These are phyloP conservation scores for Pollimyrus isidori DNA, from an alignment of 2,113 vertebrate genomes.

Conservation along the genomic window DNA sequence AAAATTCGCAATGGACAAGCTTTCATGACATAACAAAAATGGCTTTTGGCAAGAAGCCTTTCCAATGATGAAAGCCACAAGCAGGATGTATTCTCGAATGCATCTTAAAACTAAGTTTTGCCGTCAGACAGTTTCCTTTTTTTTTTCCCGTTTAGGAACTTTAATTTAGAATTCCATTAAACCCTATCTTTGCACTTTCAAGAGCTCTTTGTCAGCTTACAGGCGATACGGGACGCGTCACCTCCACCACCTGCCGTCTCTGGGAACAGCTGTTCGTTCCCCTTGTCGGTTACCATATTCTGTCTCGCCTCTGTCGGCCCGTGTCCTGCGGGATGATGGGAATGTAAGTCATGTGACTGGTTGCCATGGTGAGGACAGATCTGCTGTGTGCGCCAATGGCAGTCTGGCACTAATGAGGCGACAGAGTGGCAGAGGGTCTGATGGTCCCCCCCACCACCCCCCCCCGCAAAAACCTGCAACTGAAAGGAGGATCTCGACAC, in stretches of 20 bases:
- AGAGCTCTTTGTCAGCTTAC: slow-evolving; percentile 9
- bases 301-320: slow-evolving; percentile 7
- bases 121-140: background rate
- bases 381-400: background rate
- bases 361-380: slow-evolving; percentile 17
- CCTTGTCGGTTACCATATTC: background rate
- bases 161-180: background rate
- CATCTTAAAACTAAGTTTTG: background rate
- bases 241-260: background rate
- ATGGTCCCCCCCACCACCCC: background rate
- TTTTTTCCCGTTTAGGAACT: background rate
- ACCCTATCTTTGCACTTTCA: background rate
- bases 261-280: slow-evolving; percentile 5
- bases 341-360: slow-evolving; percentile 4
- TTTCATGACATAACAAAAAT: slow-evolving; percentile 51
- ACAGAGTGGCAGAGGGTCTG: slow-evolving; percentile 7
- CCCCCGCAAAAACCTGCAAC: background rate
- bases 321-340: slow-evolving; percentile 9
- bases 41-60: slow-evolving; percentile 22
- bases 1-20: slow-evolving; percentile 49
- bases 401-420: slow-evolving; percentile 21
- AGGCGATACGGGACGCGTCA: background rate
- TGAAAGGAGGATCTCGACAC: background rate
- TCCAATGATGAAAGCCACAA: background rate
- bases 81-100: background rate